Base-by-base conservation (phyloP, 2,888 invertebrate species). In the Acanthosepion lycidas region DNA sequence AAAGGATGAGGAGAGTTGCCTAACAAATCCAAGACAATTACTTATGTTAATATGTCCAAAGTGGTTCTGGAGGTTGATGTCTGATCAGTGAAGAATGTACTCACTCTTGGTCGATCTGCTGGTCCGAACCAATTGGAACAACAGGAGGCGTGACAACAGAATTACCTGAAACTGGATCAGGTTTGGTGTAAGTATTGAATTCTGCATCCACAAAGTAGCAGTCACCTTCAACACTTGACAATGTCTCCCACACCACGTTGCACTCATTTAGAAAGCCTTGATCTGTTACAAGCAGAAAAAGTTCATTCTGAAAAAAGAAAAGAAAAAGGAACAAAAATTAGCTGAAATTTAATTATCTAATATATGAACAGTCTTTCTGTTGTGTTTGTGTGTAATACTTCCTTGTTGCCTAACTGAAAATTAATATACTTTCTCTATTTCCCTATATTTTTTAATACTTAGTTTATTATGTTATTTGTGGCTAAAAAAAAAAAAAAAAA, bases 201-300 rank as follows among this genome's bases (percentile, higher is more conserved):
- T 97, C 96, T n/a, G 97, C 97, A 96, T 98, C 98, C 15, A 98
- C 98, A 96, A 98, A 98, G 95, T 97, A 97, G 18, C 97, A 97
- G 96, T 98, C 98, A 28, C 98, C 98, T 95, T 98, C 98, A 33
- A 98, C 98, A 95, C 97, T 98, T 95, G 97, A 97, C 91, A 98
- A 96, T 5, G 98, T 98, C 96, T 98, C 98, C 98, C 98, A 98
- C 28, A 98, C 98, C 9, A 98, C 97, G 94, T 97, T 97, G 48
- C 97, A 96, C 96, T 98, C 98, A 53, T 97, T 97, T 33, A 98
- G 97, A 96, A 98, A 98, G 3, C 98, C 98, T 96, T 98, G 98
- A 96, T 98, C 98, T 18, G 98, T 98, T 33, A 98, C 98, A 94
- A 98, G 97, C 95, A 98, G 97, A 96, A 98, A 98, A 42, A 98